phyloP scores from a whole-genome alignment of 2,888 invertebrate species.

The Athalia circularis region DNA sequence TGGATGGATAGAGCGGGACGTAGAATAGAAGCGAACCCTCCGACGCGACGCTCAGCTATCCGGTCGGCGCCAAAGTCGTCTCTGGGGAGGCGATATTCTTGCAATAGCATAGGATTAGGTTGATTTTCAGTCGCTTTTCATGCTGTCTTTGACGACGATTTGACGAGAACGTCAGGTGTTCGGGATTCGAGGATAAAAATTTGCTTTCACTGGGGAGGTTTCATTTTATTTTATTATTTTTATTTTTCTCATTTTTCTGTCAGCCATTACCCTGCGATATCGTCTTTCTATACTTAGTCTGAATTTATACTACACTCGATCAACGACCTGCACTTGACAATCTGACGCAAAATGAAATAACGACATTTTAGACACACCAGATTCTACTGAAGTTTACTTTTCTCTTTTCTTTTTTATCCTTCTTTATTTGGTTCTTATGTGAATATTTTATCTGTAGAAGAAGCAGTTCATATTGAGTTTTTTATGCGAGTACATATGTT shows the following conservation, averaged over 20 bases:
- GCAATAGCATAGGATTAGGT: too few relatives aligned
- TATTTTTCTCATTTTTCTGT: too few relatives aligned
- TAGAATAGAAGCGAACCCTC: neutral
- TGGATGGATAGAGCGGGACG: neutral
- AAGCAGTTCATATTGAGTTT: too few relatives aligned
- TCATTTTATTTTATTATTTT: too few relatives aligned
- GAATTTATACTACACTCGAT: neutral
- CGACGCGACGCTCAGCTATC: neutral
- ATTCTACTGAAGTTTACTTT: constrained; percentile 28
- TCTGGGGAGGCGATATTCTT: neutral
- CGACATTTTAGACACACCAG: neutral
- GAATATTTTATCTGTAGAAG: neutral
- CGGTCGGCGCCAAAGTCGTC: neutral
- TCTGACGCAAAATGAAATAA: neutral
- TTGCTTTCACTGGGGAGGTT: too few relatives aligned
- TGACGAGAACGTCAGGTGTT: too few relatives aligned
- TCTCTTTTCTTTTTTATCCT: neutral
- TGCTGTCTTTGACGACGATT: too few relatives aligned
- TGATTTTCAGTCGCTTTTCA: too few relatives aligned
- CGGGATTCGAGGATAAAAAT: too few relatives aligned
- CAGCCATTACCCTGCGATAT: too few relatives aligned
- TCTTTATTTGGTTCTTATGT: neutral
- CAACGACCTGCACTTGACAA: neutral
- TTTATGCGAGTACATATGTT: too few relatives aligned
- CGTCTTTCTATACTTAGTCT: too few relatives aligned